Evolutionary conservation across 2,113 vertebrate genomes (phyloP), one percentile per base, ranked within the genome.

Genomic region (Proterorhinus semilunaris): DNA sequence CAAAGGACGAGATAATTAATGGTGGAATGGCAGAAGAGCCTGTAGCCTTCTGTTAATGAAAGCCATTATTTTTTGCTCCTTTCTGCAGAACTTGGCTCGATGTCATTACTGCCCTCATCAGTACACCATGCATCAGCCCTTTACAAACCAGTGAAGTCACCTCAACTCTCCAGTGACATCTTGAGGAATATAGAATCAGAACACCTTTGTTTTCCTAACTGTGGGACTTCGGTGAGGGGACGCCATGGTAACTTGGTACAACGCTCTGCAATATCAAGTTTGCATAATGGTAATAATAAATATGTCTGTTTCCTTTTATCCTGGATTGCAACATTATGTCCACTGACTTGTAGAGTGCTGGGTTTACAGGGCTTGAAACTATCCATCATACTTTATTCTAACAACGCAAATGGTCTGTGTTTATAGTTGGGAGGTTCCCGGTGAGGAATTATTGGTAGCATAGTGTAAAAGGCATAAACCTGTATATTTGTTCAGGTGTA

Each of bases 1-100:
- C 79, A 69, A 81, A 88, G 83, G 81, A 86, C 84, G 71, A 78
- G 76, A 87, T 91, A 90, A 93, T 92, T 91, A 91, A 92, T 88
- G 87, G 65, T 51, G 21, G 76, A 82, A 82, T 79, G 75, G 67
- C 84, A 76, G 73, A 78, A 81, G 82, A 76, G 76, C 72, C 71
- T 51, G 13, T 59, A 66, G 77, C 74, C 78, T 76, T 75, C 76
- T 83, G 80, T 78, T 90, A 91, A 92, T 89, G 76, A 84, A 89
- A 88, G 59, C 71, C 74, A 86, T 88, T 89, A 73, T 84, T 88
- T 81, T 89, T 89, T 88, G 81, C 76, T 57, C 72, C 78, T 80
- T 76, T 78, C 65, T 63, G 71, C 54, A 49, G 62, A 82, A 71
- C 66, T 42, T 61, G 58, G 59, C 74, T n/a, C 16, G 57, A 69